Conservation (phyloP, 1,140 invertebrate species). For the Propsilocerus akamusi region DNA sequence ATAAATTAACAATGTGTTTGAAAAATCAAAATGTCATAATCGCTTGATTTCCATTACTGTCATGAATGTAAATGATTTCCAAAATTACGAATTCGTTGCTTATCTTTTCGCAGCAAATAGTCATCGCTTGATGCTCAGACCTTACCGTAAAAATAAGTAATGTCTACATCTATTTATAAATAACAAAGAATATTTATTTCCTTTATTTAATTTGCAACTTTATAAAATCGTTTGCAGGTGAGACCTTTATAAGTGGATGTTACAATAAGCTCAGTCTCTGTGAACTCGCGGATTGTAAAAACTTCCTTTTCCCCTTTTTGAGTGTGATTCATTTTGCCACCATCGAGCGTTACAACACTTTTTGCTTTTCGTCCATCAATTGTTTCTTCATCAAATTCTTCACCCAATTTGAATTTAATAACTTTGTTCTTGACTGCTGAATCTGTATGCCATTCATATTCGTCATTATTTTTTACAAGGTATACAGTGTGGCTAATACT, state of each 20-base stretch:
- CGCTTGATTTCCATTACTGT: too few species aligned
- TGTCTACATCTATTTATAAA: too few species aligned
- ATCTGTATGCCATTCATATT: constrained; percentile 48
- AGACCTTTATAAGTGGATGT: constrained; percentile 29
- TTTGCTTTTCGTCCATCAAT: constrained; percentile 64
- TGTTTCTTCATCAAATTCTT: constrained; percentile 67
- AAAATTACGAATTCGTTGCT: too few species aligned
- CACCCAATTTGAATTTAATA: constrained; percentile 57
- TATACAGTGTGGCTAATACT: constrained; percentile 56
- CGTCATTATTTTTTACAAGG: constrained; percentile 37
- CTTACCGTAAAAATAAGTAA: too few species aligned
- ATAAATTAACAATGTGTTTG: too few species aligned
- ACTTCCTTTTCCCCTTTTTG: constrained; percentile 40
- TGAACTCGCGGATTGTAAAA: constrained; percentile 39
- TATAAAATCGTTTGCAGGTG: constrained; percentile 33
- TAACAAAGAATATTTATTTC: too few species aligned
- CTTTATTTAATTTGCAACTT: too few species aligned
- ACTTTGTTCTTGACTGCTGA: constrained; percentile 68
- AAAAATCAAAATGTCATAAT: too few species aligned
- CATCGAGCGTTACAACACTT: constrained; percentile 38
- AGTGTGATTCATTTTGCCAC: constrained; percentile 43
- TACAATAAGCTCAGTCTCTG: too few species aligned
- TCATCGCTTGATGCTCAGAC: too few species aligned
- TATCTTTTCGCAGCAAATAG: too few species aligned
- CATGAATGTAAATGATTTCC: too few species aligned